Evolutionary conservation across 2,797 vertebrate species (phyloP).

Genomic region (Phrynocephalus forsythii): DNA sequence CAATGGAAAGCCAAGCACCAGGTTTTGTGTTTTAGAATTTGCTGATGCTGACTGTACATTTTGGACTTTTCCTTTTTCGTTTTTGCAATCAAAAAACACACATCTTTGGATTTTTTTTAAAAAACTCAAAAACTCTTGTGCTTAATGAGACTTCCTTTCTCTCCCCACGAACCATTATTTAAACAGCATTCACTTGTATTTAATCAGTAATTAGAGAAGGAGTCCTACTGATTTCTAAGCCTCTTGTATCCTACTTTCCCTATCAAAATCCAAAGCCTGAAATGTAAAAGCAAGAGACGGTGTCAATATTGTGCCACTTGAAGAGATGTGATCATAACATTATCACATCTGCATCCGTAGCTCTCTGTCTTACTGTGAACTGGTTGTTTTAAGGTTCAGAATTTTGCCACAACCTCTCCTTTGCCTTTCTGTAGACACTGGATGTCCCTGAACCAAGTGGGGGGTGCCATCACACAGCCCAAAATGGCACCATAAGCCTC

Average conservation of each 20-base stretch:
- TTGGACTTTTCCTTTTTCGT: no score
- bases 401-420: slow-evolving; percentile 21
- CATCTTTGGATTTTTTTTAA: slow-evolving; percentile 12
- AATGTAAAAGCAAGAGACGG: slow-evolving; percentile 49
- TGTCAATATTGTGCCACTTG: slow-evolving; percentile 65
- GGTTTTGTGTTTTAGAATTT: slow-evolving; percentile 46
- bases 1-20: slow-evolving; percentile 34
- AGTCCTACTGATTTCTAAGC: slow-evolving; percentile 67
- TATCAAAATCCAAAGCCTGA: slow-evolving; percentile 59
- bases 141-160: slow-evolving; percentile 76
- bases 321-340: slow-evolving; percentile 55
- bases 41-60: slow-evolving; percentile 19
- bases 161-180: slow-evolving; percentile 71
- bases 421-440: neutral
- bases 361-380: neutral
- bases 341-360: slow-evolving; percentile 31
- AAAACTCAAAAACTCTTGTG: slow-evolving; percentile 59
- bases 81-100: no score
- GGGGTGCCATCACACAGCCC: no score
- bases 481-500: neutral
- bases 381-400: neutral
- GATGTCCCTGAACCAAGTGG: neutral
- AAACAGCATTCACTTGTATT: slow-evolving; percentile 72
- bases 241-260: slow-evolving; percentile 59
- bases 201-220: slow-evolving; percentile 76